Evolutionary conservation across 2,113 vertebrate species (phyloP), one percentile per base, ranked within the genome.

Genomic region (Phrynosoma platyrhinos): DNA sequence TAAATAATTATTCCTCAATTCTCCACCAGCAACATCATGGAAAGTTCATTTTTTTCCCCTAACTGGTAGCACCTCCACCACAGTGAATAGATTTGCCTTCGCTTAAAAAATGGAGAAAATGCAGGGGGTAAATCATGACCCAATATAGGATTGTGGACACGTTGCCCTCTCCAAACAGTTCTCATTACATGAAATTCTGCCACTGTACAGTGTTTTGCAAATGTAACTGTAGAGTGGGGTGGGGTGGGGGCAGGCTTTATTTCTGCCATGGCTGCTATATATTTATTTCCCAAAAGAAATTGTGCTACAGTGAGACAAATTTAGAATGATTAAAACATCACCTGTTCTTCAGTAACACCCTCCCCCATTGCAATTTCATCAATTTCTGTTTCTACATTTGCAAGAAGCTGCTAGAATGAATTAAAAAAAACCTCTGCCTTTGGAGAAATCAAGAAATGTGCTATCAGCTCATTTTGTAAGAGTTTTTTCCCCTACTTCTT

Each of bases 391-490:
- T 18, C 66, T n/a, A 68, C 30, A 36, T 69, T 20, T n/a, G 25
- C 32, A 64, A 76, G 30, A 42, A 82, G 16, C 27, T 74, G 13
- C 3, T 64, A 82, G 55, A 14, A 21, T 12, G 62, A 32, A 7
- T 40, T 47, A 82, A 87, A 85, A 10, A 42, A 87, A 47, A 6
- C n/a, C 10, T 9, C 14, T 72, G 21, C 14, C 69, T 64, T 82
- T 64, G 20, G 25, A 64, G 27, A 68, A 52, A 68, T 8, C 58
- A 66, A 18, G 74, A 66, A 68, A 71, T 83, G 76, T 20, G 32
- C 62, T 16, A 13, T 87, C n/a, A 58, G 66, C 62, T 72, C n/a
- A 86, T 69, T 86, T 55, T 87, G n/a, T 53, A 72, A 78, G 75
- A 69, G 4, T n/a, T 27, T 23, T 52, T 78, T 30, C 12, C 25